A percentile compares a stretch with the other conserved stretches of the same genome.
These are phyloP conservation scores for Calliopum simillimum DNA, from an alignment of 2,888 invertebrate species.

Conservation along the genomic window DNA sequence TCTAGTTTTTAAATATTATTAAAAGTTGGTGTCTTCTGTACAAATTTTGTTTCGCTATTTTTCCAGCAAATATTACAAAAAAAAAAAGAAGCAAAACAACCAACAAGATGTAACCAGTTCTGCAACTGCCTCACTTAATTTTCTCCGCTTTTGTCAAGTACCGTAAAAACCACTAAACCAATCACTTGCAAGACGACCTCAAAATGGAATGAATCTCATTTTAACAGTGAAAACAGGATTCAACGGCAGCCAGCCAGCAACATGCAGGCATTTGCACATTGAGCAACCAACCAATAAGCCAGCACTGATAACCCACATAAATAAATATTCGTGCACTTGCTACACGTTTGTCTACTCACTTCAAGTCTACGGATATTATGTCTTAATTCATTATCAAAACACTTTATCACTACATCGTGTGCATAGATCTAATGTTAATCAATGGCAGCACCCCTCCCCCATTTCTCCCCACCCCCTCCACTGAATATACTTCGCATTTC, in stretches of 20 bases:
- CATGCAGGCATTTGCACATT: not conserved
- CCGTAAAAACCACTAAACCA: not conserved
- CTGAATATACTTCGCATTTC: constrained; percentile 3
- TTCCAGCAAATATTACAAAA: too few relatives aligned
- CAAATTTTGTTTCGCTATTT: too few relatives aligned
- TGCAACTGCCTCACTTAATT: too few relatives aligned
- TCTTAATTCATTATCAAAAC: not conserved
- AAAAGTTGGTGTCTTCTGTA: too few relatives aligned
- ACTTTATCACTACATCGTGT: too few relatives aligned
- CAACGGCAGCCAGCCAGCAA: not conserved
- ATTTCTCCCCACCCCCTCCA: not conserved
- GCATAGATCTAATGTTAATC: not conserved
- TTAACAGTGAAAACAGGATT: constrained; percentile 62
- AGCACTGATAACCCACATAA: too few relatives aligned
- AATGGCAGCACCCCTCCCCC: not conserved
- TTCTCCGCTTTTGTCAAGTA: not conserved
- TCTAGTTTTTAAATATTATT: too few relatives aligned
- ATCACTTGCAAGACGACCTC: constrained; percentile 51
- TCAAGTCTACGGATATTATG: constrained; percentile 14
- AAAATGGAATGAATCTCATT: constrained; percentile 40
- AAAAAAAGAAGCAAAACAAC: too few relatives aligned
- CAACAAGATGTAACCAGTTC: too few relatives aligned
- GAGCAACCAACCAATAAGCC: not conserved
- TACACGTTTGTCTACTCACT: not conserved
- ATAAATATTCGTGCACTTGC: not conserved